Evolutionary conservation across 2,888 invertebrate species (phyloP).

Genomic region (Sipha maydis): DNA sequence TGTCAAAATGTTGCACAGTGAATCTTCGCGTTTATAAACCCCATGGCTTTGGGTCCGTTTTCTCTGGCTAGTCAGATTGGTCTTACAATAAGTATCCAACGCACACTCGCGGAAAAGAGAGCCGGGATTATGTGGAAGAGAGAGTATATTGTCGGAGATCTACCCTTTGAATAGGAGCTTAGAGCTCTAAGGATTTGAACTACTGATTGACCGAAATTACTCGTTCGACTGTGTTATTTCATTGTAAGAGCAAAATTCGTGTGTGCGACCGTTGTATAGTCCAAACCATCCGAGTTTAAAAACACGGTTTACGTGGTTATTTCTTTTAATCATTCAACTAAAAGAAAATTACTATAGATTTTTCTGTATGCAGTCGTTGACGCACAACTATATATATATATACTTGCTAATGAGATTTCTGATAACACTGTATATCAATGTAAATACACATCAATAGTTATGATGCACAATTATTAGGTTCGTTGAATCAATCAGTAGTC

Average conservation of each 20-base stretch:
- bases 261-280: neutral
- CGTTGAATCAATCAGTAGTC: too few relatives aligned
- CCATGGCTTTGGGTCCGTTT: constrained; percentile 38
- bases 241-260: constrained; percentile 11
- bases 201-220: constrained; percentile 59
- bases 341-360: neutral
- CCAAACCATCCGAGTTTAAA: constrained; percentile 25
- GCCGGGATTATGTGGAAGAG: neutral
- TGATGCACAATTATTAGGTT: too few relatives aligned
- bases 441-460: too few relatives aligned
- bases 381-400: too few relatives aligned
- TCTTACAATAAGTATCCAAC: constrained; percentile 30
- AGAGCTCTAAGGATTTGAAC: constrained; percentile 46
- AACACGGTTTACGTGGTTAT: neutral
- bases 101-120: neutral
- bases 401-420: too few relatives aligned
- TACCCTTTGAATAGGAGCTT: constrained; percentile 43
- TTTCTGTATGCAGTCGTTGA: too few relatives aligned
- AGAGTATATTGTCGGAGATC: constrained; percentile 23
- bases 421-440: too few relatives aligned
- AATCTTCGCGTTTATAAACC: constrained; percentile 32
- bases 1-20: constrained; percentile 46
- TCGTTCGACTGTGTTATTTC: constrained; percentile 49
- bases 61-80: constrained; percentile 36
- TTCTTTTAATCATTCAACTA: too few relatives aligned